Evolutionary conservation across 1,140 invertebrate species (phyloP).

Genomic region (Trachymyrmex cornetzi): DNA sequence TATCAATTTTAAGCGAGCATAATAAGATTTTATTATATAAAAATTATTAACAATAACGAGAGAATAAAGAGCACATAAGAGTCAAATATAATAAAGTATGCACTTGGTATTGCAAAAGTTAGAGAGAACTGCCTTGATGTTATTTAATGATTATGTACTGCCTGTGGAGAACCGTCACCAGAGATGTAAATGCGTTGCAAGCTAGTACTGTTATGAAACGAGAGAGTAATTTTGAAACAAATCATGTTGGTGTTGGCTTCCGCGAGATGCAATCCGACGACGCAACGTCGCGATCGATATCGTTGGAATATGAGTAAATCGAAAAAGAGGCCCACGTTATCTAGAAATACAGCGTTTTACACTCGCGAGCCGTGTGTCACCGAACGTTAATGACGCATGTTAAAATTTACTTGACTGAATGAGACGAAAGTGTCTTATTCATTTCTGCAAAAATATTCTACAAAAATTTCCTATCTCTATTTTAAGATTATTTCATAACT

Average conservation of each 20-base stretch:
- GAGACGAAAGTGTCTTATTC: no score
- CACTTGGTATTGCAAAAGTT: no score
- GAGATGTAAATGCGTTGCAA: constrained; percentile 37
- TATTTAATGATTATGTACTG: no score
- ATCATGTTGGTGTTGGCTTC: constrained; percentile 40
- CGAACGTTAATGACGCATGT: not conserved
- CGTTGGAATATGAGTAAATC: not conserved
- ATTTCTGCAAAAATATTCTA: not conserved
- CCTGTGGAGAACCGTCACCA: not conserved
- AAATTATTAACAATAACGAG: no score
- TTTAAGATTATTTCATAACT: constrained; percentile 4
- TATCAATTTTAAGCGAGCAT: no score
- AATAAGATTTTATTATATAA: no score
- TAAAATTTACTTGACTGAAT: not conserved
- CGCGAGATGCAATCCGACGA: not conserved
- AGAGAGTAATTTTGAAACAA: constrained; percentile 51
- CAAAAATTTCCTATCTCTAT: not conserved
- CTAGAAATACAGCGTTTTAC: constrained; percentile 3
- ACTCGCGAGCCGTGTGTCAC: not conserved
- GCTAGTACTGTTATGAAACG: constrained; percentile 12
- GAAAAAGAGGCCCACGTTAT: constrained; percentile 20
- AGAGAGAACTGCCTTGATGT: no score
- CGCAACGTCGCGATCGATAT: constrained; percentile 39
- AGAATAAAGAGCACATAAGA: no score
- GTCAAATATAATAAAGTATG: no score